A percentile compares a stretch with the other conserved stretches of the same genome.
These are phyloP conservation scores for Diarsia brunnea DNA, from an alignment of 2,888 invertebrate species.

Conservation along the genomic window DNA sequence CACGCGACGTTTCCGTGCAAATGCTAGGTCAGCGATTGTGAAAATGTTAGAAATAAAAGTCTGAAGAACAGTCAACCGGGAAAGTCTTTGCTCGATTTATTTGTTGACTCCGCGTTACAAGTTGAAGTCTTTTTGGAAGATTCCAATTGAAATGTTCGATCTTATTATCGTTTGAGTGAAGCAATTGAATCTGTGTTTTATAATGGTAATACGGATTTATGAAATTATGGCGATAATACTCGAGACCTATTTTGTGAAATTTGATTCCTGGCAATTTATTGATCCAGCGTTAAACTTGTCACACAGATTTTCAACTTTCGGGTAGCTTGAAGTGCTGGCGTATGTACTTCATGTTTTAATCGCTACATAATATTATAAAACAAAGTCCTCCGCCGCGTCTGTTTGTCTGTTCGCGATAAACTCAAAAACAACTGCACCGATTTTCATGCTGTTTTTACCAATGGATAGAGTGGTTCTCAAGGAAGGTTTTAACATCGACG, in stretches of 20 bases:
- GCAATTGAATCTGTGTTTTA: conserved; percentile 19
- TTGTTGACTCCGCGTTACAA: conserved; percentile 42
- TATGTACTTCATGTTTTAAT: neutral
- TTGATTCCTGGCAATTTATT: neutral
- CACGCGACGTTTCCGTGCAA: conserved; percentile 60
- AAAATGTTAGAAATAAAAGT: conserved; percentile 60
- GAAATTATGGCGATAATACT: neutral
- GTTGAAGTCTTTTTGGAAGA: conserved; percentile 15
- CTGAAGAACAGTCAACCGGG: conserved; percentile 39
- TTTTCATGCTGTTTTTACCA: too few relatives aligned
- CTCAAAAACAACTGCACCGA: too few relatives aligned
- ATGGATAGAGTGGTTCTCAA: too few relatives aligned
- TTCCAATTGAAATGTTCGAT: conserved; percentile 22
- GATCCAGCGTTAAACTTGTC: neutral
- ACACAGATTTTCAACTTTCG: too few relatives aligned
- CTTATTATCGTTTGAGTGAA: conserved; percentile 18
- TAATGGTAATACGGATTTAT: conserved; percentile 1
- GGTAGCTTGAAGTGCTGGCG: too few relatives aligned
- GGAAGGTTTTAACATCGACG: too few relatives aligned
- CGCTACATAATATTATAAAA: too few relatives aligned
- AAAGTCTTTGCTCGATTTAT: conserved; percentile 53
- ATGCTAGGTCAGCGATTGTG: conserved; percentile 59
- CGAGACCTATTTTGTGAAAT: neutral
- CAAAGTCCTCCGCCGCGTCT: too few relatives aligned
- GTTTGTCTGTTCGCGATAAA: too few relatives aligned